Evolutionary conservation across 2,888 invertebrate genomes (phyloP), one percentile per base, ranked within the genome.

Genomic region (Atrina japonica): DNA sequence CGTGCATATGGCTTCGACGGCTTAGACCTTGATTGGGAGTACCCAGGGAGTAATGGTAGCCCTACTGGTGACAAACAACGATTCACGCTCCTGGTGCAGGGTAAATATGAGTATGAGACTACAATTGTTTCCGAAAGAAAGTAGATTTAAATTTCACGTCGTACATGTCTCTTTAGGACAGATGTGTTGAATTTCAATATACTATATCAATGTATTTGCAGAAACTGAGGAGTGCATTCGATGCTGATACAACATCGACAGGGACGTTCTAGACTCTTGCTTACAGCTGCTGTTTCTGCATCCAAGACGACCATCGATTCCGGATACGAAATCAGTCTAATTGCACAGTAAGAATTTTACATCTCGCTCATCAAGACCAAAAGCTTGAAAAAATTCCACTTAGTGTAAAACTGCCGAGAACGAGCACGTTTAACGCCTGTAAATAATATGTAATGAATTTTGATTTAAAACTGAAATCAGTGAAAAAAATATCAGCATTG

Each of bases 21-120:
- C 3, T 91, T 97, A 0, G 96, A 97, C 83, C 92, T 97, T 41
- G 96, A 97, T 84, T 97, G 97, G 97, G 96, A 96, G 87, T 97
- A 97, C 88, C 97, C 97, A 0, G 69, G 63, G 35, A 61, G 63
- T 18, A 59, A 80, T 29, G 83, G 82, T 16, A 82, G 81, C 63
- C 83, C 82, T 3, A 69, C 82, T 6, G 75, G 58, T 40, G 83
- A 83, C 70, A 82, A 83, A 66, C 68, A 81, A 29, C 63, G 77
- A 11, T 83, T 76, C 66, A 79, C 78, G 7, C 21, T 60, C 3
- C 61, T 83, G 3, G 66, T 77, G 18, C 56, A 76, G 71, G 79
- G 76, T n/a, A n/a, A n/a, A n/a, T n/a, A n/a, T n/a, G n/a, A n/a
- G n/a, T n/a, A n/a, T 64, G n/a, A 27, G 18, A 27, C 6, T 16